Evolutionary conservation across 92 coral and sea anemone species (phyloP).

Genomic region (Nematostella vectensis): DNA sequence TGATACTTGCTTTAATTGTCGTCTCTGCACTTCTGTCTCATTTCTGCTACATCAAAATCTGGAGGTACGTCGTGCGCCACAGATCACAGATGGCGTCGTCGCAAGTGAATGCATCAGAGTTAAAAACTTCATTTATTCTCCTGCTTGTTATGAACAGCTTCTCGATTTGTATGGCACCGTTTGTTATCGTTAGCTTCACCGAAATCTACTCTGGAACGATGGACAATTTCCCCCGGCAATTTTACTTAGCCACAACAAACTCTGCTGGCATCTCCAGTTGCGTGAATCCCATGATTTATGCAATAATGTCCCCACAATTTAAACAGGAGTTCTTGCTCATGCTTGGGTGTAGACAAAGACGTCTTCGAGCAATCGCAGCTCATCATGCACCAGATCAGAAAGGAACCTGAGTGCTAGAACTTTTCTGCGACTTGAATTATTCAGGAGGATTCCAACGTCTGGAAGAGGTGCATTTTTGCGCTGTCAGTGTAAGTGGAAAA

Average conservation of each 20-base stretch:
- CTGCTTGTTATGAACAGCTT: background rate
- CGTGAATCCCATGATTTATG: background rate
- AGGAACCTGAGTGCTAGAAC: too few relatives aligned
- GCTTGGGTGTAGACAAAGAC: too few relatives aligned
- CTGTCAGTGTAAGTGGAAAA: too few relatives aligned
- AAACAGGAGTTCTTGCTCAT: background rate
- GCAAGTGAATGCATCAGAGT: background rate
- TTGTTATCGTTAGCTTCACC: background rate
- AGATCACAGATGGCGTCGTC: background rate
- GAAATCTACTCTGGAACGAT: background rate
- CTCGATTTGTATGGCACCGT: background rate
- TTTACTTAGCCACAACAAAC: background rate
- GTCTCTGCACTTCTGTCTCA: background rate
- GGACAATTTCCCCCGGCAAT: background rate
- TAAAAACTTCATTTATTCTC: background rate
- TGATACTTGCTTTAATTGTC: background rate
- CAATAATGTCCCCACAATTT: background rate
- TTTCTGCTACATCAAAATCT: background rate
- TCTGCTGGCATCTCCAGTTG: background rate
- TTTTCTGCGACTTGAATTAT: too few relatives aligned
- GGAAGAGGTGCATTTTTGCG: too few relatives aligned
- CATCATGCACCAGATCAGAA: too few relatives aligned
- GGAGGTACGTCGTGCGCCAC: background rate
- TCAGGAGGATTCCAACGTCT: too few relatives aligned
- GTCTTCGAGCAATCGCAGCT: too few relatives aligned